Conservation (phyloP, 2,113 vertebrate species). For the Mobula hypostoma region DNA sequence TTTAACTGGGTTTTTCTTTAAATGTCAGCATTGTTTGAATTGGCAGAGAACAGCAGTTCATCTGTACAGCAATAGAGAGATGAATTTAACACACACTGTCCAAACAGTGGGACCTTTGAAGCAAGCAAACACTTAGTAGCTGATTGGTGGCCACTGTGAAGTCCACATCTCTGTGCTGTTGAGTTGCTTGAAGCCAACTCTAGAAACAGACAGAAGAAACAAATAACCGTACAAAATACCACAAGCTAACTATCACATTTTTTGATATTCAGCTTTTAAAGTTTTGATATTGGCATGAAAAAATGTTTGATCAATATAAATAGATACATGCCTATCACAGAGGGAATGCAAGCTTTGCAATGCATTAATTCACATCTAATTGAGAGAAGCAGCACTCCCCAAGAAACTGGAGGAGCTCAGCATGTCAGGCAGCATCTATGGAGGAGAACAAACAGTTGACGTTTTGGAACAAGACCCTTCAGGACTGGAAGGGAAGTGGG, state of each 20-base stretch:
- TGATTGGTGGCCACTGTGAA: not conserved
- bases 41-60: not conserved
- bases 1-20: not conserved
- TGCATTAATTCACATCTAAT: not conserved
- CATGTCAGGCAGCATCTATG: no score
- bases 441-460: no score
- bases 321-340: not conserved
- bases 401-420: not conserved
- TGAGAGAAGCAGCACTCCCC: not conserved
- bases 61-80: not conserved
- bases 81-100: constrained; percentile 8
- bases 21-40: not conserved
- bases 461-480: no score
- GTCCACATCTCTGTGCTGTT: not conserved
- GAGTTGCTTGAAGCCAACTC: not conserved
- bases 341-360: not conserved
- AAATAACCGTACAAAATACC: not conserved
- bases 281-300: not conserved
- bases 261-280: not conserved
- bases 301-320: not conserved
- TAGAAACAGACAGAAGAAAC: not conserved
- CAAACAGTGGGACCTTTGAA: constrained; percentile 3
- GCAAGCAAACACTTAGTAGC: not conserved
- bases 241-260: not conserved
- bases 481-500: no score